Base-by-base conservation (phyloP, 2,797 vertebrate genomes). In the Labroides dimidiatus region DNA sequence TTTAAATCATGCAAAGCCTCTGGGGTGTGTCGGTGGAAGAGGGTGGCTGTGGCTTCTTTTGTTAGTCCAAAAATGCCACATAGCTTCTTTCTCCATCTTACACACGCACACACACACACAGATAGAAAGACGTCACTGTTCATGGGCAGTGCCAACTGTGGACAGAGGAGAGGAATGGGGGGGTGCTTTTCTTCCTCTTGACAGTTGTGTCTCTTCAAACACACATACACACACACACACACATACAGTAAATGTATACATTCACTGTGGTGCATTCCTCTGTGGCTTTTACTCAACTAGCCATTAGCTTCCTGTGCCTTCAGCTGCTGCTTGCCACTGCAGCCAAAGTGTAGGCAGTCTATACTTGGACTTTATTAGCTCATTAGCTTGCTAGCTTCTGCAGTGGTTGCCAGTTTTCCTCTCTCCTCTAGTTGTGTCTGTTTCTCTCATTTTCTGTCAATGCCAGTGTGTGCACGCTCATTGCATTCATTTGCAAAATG, bases 321-420 rank as follows among this genome's bases (percentile, higher is more conserved):
- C 70, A 81, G 52, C 75, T 85, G 85, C 81, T 76, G 67, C 82
- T 67, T 82, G 73, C 64, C 67, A 69, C 70, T 82, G 77, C 62
- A 81, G 85, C 80, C 73, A 77, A 77, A 78, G 62, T 58, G 51
- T 50, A 82, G 51, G 16, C 63, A 24, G 78, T 78, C 90, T 93
- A 89, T 87, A 91, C 78, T 89, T 90, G 88, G 84, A 91, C 80
- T 93, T 92, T 90, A 92, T 92, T 93, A 90, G 87, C 80, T 73
- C 80, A 88, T 92, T 81, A 90, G 86, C 82, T 83, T 6, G 69
- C 72, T 75, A 75, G 74, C 69, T 51, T 17, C 71, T 77, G 58
- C 81, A 74, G 65, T 61, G 30, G 48, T 55, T 74, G 67, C 63
- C 16, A 13, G 54, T 73, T 83, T 78, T 30, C 58, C 60, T 52